Base-by-base conservation (phyloP, 2,888 invertebrate genomes). In the Coecobrya sp. region DNA sequence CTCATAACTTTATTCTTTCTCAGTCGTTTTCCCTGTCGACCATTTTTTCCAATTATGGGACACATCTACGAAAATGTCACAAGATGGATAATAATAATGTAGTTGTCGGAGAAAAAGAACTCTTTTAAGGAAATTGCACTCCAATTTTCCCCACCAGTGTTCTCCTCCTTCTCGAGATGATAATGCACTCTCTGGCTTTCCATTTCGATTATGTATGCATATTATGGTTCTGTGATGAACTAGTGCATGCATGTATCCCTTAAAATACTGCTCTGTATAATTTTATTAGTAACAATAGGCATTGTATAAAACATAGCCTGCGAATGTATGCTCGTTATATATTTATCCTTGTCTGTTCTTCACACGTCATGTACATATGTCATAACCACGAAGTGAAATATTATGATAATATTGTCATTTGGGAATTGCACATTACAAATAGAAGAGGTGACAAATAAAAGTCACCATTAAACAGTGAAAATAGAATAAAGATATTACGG, bases 1-100 rank as follows among this genome's bases (percentile, higher is more conserved):
- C 27, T 49, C 45, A 13, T 42, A 45, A 42, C 19, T 42, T 65
- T 42, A 0, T 52, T 8, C 27, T 65, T 19, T 85, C 16, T 27
- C 68, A 22, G 10, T 45, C 52, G 25, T 76, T 70, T 73, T 70
- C 85, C 68, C 76, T 42, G 76, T 62, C 62, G 65, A 55, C 68
- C 59, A 70, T 82, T 59, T 84, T 89, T 49, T 76, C 27, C 76
- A 73, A 85, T 73, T 85, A 85, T 49, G 73, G 55, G 59, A 59
- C 90, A 89, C 42, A 62, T 30, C 68, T 81, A 49, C n/a, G 25
- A 89, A 89, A 89, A 90, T 79, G 86, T 85, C 90, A 86, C 79
- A 79, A 76, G 85, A 85, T 86, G 90, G 89, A 81, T 76, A 65
- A 79, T 42, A 85, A 85, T 73, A 86, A 86, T 68, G 85, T 85